Base-by-base conservation (phyloP, 2,797 vertebrate genomes). In the Dipus sagitta region DNA sequence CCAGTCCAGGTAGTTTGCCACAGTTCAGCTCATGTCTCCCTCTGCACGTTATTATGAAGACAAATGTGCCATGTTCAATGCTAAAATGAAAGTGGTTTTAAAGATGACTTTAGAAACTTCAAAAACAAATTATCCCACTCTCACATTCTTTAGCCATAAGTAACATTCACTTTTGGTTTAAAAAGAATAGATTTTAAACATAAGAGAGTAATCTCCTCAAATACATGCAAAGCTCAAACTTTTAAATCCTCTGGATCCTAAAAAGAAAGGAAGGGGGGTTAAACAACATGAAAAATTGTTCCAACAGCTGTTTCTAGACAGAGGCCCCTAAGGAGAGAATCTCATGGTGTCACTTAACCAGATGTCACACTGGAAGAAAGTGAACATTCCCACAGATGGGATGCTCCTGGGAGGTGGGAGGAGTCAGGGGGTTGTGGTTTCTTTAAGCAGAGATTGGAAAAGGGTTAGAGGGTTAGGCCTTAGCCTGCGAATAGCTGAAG, bases 401-500 rank as follows among this genome's bases (percentile, higher is more conserved):
- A 96, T 95, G 94, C 92, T 97, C 96, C 95, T 95, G 42, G 90
- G 98, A 97, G 97, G 93, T 62, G 81, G 67, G 47, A 80, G 72
- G 85, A 90, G 96, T 96, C 92, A 78, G 90, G 80, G 80, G 90
- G 96, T 96, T 92, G 80, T 91, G 80, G 82, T 88, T 96, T 97
- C 98, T 98, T 97, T 94, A 97, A 97, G 95, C 96, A 47, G 24
- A 97, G 97, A 96, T 94, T 8, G 23, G 32, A 80, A 90, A 91
- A 77, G 86, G 93, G 79, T 82, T 78, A 62, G 90, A 96, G 96
- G 93, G 93, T 95, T 96, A 30, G 95, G 97, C 96, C 96, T 95
- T 97, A 97, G 97, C 96, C 97, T 95, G 80, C 60, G 95, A 97
- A 98, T 97, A 98, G 96, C 94, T 90, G 96, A 95, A 97, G 97